These are phyloP conservation scores for Caenorhabditis becei DNA, from an alignment of 2,888 invertebrate genomes.

Conservation along the genomic window DNA sequence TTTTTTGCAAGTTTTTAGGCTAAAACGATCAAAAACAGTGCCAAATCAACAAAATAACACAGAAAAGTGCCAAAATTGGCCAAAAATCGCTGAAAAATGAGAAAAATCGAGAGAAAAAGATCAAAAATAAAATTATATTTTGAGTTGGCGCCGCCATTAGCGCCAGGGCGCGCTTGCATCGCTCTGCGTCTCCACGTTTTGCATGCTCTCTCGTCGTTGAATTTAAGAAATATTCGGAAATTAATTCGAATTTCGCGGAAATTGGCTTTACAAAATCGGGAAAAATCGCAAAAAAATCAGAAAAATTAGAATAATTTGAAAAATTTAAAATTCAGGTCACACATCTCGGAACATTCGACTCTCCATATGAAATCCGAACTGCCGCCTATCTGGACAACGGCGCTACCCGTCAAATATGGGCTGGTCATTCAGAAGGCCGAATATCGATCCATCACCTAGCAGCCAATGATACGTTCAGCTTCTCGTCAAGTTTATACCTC, in stretches of 20 bases:
- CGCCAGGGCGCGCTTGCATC: conserved; percentile 9
- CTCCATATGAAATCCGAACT: conserved; percentile 51
- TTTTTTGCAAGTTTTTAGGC: too few relatives aligned
- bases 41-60: too few relatives aligned
- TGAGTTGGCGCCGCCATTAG: background rate
- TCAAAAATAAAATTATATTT: conserved; percentile 5
- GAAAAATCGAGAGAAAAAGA: background rate
- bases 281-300: too few relatives aligned
- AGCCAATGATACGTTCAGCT: conserved; percentile 85
- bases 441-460: conserved; percentile 89
- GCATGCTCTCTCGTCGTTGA: background rate
- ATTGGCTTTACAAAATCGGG: too few relatives aligned
- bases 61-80: background rate
- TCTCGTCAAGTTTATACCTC: conserved; percentile 85
- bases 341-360: conserved; percentile 55
- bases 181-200: background rate
- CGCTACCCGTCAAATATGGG: conserved; percentile 85
- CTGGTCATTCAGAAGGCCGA: conserved; percentile 89
- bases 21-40: too few relatives aligned
- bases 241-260: too few relatives aligned
- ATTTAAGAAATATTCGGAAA: too few relatives aligned
- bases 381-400: conserved; percentile 44
- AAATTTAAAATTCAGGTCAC: conserved; percentile 33
- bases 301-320: background rate
- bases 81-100: background rate